Base-by-base conservation (phyloP, 2,888 invertebrate species). In the Leptinotarsa tumamoca region DNA sequence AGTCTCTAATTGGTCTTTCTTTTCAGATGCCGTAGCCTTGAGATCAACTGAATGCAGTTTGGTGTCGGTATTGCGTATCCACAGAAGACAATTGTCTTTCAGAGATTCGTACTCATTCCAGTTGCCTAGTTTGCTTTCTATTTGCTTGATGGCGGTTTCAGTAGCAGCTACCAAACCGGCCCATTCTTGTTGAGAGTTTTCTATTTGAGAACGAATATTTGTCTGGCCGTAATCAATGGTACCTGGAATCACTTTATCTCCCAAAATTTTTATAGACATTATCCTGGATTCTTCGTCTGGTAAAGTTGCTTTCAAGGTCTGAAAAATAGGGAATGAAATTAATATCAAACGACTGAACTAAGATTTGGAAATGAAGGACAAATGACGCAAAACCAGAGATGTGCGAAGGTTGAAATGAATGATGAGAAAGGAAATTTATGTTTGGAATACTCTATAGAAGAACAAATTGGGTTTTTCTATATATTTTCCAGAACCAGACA, bases 91-190 rank as follows among this genome's bases (percentile, higher is more conserved):
- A 79, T 94, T 93, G 83, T 97, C 97, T 86, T 95, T 95, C 84
- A 95, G 90, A 23, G 91, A 91, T 86, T 98, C 98, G 86, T 96
- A 98, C 84, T 97, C 97, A 72, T 94, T 93, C 98, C 98, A 98
- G 85, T 96, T 95, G 83, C 94, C 94, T 68, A 98, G 90, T 87
- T 97, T 96, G 67, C 91, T 92, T 87, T 97, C 95, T 72, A 98
- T 90, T 1, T 92, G 90, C 82, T 95, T 94, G 67, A 96, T 95
- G 0, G 95, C 94, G 17, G 94, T 93, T 82, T 92, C 92, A 3
- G 96, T 92, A 23, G 94, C 91, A 0, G 96, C 94, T 0, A 94
- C 90, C 1, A 97, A 89, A 17, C 94, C 93, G 87, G 96, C 95
- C 96, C 96, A 97, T 89, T 96, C 96, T 85, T 96, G 95, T 84